Evolutionary conservation across 2,888 invertebrate species (phyloP).

Genomic region (Hypomecis punctinalis): DNA sequence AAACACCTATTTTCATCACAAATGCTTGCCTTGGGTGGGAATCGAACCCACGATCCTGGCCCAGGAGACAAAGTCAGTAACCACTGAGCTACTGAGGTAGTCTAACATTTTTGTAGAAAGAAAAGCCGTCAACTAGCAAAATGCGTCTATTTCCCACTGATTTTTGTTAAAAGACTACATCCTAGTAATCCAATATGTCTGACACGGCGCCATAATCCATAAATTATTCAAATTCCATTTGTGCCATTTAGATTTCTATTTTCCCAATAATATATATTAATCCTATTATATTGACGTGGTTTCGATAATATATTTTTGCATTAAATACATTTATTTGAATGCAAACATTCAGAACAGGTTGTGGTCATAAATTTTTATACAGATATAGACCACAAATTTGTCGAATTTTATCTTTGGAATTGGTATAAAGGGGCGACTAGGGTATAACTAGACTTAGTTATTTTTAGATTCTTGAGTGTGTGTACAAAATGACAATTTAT

Average conservation of each 20-base stretch:
- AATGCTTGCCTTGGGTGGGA: too few relatives aligned
- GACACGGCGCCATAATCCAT: conserved; percentile 19
- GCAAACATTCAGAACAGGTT: conserved; percentile 31
- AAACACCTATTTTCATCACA: too few relatives aligned
- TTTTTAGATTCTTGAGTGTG: too few relatives aligned
- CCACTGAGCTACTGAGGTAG: too few relatives aligned
- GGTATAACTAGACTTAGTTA: not conserved
- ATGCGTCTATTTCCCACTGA: too few relatives aligned
- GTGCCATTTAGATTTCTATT: conserved; percentile 27
- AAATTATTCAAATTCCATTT: conserved; percentile 29
- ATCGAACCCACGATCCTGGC: too few relatives aligned
- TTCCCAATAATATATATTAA: conserved; percentile 16
- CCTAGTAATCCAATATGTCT: conserved; percentile 25
- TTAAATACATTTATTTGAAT: conserved; percentile 19
- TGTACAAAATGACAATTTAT: too few relatives aligned
- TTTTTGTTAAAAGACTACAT: conserved; percentile 1
- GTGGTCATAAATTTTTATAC: conserved; percentile 33
- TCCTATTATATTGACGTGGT: conserved; percentile 26
- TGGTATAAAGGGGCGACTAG: conserved; percentile 22
- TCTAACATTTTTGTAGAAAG: too few relatives aligned
- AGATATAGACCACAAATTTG: conserved; percentile 40
- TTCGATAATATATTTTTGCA: conserved; percentile 26
- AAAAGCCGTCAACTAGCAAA: too few relatives aligned
- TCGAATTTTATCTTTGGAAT: conserved; percentile 38
- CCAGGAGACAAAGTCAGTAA: too few relatives aligned